phyloP scores from a whole-genome alignment of 2,113 vertebrate species.

The Cyanocitta stelleri region DNA sequence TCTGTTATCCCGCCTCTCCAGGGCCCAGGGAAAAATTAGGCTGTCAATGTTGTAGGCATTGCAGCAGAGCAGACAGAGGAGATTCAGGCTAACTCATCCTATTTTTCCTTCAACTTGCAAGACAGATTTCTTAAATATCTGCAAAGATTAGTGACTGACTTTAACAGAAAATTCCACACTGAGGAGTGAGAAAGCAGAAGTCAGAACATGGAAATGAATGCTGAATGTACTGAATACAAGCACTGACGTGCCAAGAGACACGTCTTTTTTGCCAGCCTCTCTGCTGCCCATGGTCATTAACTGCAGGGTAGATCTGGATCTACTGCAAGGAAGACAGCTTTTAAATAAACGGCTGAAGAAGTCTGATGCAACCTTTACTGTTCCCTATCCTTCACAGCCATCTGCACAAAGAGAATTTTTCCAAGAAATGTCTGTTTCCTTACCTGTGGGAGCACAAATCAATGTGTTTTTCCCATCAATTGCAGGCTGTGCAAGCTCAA shows the following conservation, averaged over 20 bases:
- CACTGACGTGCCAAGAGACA: not conserved
- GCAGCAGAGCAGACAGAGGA: not conserved
- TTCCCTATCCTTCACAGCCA: not conserved
- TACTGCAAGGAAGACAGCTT: not conserved
- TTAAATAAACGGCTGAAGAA: not conserved
- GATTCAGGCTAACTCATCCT: not conserved
- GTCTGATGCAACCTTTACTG: not conserved
- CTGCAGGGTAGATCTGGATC: not conserved
- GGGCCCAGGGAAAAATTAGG: not conserved
- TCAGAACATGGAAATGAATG: not conserved
- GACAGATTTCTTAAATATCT: not conserved
- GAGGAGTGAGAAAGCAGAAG: not conserved
- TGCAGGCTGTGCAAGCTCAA: conserved; percentile 67
- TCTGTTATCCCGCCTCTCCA: not conserved
- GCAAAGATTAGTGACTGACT: not conserved
- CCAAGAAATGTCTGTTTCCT: not conserved
- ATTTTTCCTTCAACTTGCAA: not conserved
- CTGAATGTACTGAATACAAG: not conserved
- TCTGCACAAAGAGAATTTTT: not conserved
- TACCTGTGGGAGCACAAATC: conserved; percentile 76
- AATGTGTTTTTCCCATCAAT: conserved; percentile 72
- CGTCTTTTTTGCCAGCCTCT: not conserved
- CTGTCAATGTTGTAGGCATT: not conserved
- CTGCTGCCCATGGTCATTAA: not conserved
- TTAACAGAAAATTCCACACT: not conserved